A percentile compares a stretch with the other conserved stretches of the same genome.
These are phyloP conservation scores for Pterocles burchelli DNA, from an alignment of 2,113 vertebrate genomes.

Conservation along the genomic window DNA sequence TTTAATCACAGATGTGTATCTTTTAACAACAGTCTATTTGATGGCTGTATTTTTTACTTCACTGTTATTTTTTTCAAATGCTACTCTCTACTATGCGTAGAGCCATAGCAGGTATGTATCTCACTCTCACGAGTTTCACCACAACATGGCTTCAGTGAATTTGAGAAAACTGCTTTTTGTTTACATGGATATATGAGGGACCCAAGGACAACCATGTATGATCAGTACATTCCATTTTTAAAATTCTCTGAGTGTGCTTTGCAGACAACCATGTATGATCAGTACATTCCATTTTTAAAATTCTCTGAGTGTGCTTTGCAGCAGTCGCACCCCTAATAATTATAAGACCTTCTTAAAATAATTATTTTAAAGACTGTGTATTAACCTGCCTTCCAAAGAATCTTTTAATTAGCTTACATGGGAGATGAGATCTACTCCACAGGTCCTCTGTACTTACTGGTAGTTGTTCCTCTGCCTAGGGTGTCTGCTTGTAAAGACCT, in stretches of 20 bases:
- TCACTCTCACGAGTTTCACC: background rate
- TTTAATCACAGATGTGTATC: background rate
- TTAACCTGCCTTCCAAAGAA: background rate
- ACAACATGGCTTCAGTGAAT: background rate
- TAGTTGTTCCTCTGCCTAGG: background rate
- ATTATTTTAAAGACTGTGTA: background rate
- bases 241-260: background rate
- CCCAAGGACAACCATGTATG: background rate
- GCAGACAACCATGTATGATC: background rate
- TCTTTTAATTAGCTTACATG: background rate
- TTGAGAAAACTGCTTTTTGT: background rate
- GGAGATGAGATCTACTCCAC: background rate
- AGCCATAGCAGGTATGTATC: rapidly evolving
- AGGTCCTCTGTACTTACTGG: rapidly evolving
- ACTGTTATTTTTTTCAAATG: background rate
- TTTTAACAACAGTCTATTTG: background rate
- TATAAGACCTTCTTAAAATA: background rate
- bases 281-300: background rate
- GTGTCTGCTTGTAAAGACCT: background rate
- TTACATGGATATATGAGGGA: background rate
- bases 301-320: background rate
- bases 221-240: background rate
- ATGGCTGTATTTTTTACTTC: background rate
- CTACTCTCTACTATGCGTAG: background rate
- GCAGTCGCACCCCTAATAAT: background rate